phyloP scores from a whole-genome alignment of 2,888 invertebrate genomes.

The Candidula unifasciata region DNA sequence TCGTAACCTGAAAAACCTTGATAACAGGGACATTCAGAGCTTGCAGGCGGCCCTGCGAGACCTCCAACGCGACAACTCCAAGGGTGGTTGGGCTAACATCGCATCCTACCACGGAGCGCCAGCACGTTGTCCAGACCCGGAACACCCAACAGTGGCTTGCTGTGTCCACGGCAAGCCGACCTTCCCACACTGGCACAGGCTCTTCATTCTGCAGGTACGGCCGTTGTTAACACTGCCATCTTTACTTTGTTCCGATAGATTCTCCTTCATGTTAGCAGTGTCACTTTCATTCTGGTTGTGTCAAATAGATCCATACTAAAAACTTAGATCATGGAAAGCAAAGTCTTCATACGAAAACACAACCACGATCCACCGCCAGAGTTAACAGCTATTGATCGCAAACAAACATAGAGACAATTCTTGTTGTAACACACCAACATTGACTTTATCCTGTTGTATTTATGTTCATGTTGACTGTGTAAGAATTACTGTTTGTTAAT shows the following conservation, averaged over 20 bases:
- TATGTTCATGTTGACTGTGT: too few species aligned
- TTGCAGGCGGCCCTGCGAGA: conserved; percentile 54
- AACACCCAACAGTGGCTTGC: conserved; percentile 36
- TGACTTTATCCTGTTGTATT: too few species aligned
- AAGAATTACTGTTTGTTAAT: too few species aligned
- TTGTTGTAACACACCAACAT: too few species aligned
- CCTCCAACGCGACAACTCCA: conserved; percentile 51
- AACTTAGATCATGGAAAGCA: too few species aligned
- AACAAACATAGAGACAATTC: too few species aligned
- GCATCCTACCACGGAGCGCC: conserved; percentile 51
- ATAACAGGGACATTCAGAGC: conserved; percentile 55
- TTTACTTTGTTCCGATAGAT: background rate
- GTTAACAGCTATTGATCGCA: too few species aligned
- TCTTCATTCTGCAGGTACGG: conserved; percentile 38
- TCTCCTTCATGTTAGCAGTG: too few species aligned
- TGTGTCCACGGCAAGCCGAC: conserved; percentile 53
- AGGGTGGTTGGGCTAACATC: conserved; percentile 51
- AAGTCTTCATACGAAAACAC: too few species aligned
- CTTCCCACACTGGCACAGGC: conserved; percentile 55
- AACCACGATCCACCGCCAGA: too few species aligned
- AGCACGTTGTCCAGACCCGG: conserved; percentile 36
- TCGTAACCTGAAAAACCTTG: conserved; percentile 48
- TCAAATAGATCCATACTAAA: too few species aligned
- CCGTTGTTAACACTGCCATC: background rate
- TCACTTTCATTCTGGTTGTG: too few species aligned